These are phyloP conservation scores for Caenorhabditis inopinata DNA, from an alignment of 1,140 invertebrate genomes.

Conservation along the genomic window DNA sequence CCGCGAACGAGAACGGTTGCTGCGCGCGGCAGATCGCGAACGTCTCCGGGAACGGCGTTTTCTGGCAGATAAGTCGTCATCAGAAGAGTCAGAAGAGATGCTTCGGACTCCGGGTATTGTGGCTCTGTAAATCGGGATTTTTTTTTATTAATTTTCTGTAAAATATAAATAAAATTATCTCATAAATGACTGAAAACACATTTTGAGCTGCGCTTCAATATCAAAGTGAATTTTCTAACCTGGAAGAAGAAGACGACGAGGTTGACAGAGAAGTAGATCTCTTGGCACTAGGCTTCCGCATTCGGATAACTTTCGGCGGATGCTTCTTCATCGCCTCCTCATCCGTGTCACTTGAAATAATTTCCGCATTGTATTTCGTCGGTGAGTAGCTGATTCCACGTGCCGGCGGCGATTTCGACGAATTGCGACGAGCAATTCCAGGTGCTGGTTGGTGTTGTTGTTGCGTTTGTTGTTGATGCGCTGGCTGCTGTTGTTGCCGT, in stretches of 20 bases:
- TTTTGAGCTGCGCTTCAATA: no score
- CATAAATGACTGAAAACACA: no score
- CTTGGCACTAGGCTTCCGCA: not conserved
- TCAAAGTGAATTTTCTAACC: no score
- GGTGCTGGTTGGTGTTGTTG: not conserved
- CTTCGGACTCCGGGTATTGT: not conserved
- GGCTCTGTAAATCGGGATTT: not conserved
- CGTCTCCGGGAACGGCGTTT: not conserved
- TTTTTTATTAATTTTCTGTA: no score
- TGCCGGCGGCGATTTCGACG: not conserved
- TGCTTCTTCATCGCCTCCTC: not conserved
- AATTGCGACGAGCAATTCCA: not conserved
- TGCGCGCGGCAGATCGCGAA: not conserved
- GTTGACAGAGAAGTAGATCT: no score
- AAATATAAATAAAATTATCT: no score
- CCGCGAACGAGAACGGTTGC: not conserved
- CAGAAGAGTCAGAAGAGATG: not conserved
- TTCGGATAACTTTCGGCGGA: not conserved
- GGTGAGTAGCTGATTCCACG: conserved; percentile 8
- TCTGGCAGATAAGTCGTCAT: not conserved
- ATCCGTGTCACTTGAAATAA: not conserved
- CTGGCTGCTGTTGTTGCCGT: not conserved
- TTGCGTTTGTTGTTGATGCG: no score
- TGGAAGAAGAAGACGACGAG: not conserved
- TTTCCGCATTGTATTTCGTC: not conserved